These are phyloP conservation scores for Scaptomyza montana DNA, from an alignment of 1,140 invertebrate species.

Conservation along the genomic window DNA sequence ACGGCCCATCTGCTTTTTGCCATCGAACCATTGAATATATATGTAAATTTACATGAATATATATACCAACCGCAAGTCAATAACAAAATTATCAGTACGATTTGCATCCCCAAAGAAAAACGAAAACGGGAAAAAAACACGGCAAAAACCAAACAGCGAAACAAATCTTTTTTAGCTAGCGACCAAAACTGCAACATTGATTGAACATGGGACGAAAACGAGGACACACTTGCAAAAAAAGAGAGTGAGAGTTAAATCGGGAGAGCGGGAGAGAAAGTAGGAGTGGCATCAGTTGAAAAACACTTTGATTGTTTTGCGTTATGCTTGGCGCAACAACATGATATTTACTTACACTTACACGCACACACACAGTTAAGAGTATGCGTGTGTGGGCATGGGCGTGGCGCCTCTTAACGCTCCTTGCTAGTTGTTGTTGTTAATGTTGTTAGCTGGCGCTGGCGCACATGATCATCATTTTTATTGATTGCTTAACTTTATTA, in stretches of 20 bases:
- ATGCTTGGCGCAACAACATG: slow-evolving; percentile 28
- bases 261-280: neutral
- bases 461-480: slow-evolving; percentile 50
- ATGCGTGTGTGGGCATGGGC: neutral
- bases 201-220: neutral
- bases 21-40: too few species aligned
- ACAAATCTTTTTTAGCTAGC: slow-evolving; percentile 3
- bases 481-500: slow-evolving; percentile 55
- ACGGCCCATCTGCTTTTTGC: too few species aligned
- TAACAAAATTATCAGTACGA: slow-evolving; percentile 19
- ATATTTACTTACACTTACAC: slow-evolving; percentile 32
- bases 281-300: slow-evolving; percentile 32
- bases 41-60: too few species aligned
- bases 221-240: neutral
- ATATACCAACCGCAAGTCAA: slow-evolving; percentile 20
- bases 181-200: slow-evolving; percentile 12
- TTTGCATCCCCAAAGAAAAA: neutral
- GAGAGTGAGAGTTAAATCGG: neutral
- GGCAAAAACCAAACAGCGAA: neutral
- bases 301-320: slow-evolving; percentile 42
- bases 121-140: neutral
- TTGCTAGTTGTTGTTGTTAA: slow-evolving; percentile 23
- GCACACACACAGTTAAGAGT: neutral
- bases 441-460: slow-evolving; percentile 10
- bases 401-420: neutral